Percentiles rank a stretch among this genome's conserved stretches.
Evolutionary conservation across 2,113 vertebrate genomes (phyloP).

Genomic region (Proterorhinus semilunaris): DNA sequence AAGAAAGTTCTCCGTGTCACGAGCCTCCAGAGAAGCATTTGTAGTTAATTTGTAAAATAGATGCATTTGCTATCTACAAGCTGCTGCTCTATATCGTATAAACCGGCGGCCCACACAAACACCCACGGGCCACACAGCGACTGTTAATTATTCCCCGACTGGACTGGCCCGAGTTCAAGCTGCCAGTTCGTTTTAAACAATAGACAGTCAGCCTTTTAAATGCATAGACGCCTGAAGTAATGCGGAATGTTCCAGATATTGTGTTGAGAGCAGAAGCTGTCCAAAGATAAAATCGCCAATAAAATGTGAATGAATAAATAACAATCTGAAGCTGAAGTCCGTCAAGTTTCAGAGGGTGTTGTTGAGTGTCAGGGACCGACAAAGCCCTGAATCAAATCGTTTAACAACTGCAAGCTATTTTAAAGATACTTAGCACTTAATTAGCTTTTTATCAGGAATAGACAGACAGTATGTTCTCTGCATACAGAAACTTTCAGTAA

Average conservation of each 20-base stretch:
- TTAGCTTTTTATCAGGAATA: no score
- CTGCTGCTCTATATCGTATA: constrained; percentile 31
- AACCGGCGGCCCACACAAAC: constrained; percentile 35
- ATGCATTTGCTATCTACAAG: constrained; percentile 31
- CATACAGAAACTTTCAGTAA: no score
- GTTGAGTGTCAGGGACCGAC: background rate
- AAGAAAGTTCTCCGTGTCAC: constrained; percentile 16
- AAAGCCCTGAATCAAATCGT: background rate
- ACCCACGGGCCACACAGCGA: constrained; percentile 36
- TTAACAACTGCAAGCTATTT: background rate
- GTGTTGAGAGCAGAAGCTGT: background rate
- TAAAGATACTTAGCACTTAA: background rate
- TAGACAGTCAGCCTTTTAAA: background rate
- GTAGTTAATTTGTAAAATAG: constrained; percentile 50
- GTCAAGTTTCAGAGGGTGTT: background rate
- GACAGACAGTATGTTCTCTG: no score
- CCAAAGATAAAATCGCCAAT: background rate
- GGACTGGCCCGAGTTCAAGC: constrained; percentile 16
- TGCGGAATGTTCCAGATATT: background rate
- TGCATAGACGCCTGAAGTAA: background rate
- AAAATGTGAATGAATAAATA: background rate
- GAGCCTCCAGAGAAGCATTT: constrained; percentile 30
- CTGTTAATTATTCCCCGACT: constrained; percentile 43
- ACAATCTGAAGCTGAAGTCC: background rate
- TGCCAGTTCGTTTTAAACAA: background rate